A percentile compares a stretch with the other conserved stretches of the same genome.
These are phyloP conservation scores for Acanthopleura granulata DNA, from an alignment of 2,888 invertebrate species.

Conservation along the genomic window DNA sequence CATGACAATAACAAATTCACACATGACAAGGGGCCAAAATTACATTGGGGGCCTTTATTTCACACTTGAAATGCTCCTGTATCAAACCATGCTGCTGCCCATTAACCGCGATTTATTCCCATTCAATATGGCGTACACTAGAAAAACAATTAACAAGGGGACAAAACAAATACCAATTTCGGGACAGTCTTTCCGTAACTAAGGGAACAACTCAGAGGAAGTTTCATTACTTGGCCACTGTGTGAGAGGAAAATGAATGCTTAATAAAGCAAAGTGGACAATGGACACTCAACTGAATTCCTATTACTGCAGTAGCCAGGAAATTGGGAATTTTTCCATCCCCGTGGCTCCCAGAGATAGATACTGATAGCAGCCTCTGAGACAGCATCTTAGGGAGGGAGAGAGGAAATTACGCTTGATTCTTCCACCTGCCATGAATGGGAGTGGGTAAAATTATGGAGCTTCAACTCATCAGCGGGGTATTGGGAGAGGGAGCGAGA, in stretches of 20 bases:
- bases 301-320: conserved; percentile 19
- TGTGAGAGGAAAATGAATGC: conserved; percentile 18
- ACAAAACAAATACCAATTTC: conserved; percentile 19
- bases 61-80: conserved; percentile 19
- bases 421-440: conserved; percentile 21
- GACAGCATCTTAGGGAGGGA: not conserved
- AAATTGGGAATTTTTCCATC: conserved; percentile 22
- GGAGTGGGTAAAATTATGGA: conserved; percentile 16
- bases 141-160: conserved; percentile 19
- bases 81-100: not conserved
- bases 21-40: conserved; percentile 17
- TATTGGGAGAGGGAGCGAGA: conserved; percentile 7
- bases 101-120: conserved; percentile 12
- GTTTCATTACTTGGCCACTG: conserved; percentile 17
- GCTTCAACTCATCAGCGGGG: conserved; percentile 17
- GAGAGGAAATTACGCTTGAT: conserved; percentile 17
- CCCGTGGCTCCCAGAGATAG: conserved; percentile 13
- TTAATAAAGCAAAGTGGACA: conserved; percentile 21
- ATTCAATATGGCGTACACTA: conserved; percentile 18
- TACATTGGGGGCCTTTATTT: conserved; percentile 18
- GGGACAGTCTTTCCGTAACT: not conserved
- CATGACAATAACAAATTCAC: conserved; percentile 20
- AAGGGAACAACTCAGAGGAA: conserved; percentile 5
- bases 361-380: conserved; percentile 16
- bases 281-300: conserved; percentile 20